Conservation (phyloP, 1,140 invertebrate species). For the Drosophila pseudoobscura region DNA sequence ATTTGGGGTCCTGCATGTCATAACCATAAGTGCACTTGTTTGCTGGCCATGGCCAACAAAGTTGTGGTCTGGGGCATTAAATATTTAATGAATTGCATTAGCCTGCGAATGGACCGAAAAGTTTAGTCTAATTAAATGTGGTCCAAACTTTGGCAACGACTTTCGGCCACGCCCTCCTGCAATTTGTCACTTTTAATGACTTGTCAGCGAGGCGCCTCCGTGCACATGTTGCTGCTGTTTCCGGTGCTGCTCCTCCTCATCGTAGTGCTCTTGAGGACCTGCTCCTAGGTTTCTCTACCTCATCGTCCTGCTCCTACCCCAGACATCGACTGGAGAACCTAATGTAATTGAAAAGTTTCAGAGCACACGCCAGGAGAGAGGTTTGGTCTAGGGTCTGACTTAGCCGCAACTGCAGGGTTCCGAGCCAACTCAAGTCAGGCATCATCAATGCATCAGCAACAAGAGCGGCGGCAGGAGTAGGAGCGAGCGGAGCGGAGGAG, state of each 20-base stretch:
- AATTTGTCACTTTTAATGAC: constrained; percentile 80
- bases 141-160: constrained; percentile 59
- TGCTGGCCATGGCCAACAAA: constrained; percentile 44
- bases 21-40: constrained; percentile 55
- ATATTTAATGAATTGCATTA: constrained; percentile 79
- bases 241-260: not conserved
- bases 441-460: constrained; percentile 57
- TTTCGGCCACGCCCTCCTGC: constrained; percentile 52
- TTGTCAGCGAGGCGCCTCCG: constrained; percentile 65
- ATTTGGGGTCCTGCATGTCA: constrained; percentile 19
- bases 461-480: too few relatives aligned
- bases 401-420: constrained; percentile 17
- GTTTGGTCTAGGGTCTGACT: constrained; percentile 28
- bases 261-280: not conserved
- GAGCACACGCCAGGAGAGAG: constrained; percentile 16
- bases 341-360: constrained; percentile 79
- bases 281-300: not conserved
- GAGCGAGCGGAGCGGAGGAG: too few relatives aligned
- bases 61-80: constrained; percentile 58
- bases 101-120: constrained; percentile 44
- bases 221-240: constrained; percentile 32
- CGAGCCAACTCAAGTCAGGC: constrained; percentile 29
- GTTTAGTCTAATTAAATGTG: constrained; percentile 74
- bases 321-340: constrained; percentile 60
- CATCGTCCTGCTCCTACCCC: not conserved